These are phyloP conservation scores for Oreohelix idahoensis DNA, from an alignment of 1,140 invertebrate genomes.

Conservation along the genomic window DNA sequence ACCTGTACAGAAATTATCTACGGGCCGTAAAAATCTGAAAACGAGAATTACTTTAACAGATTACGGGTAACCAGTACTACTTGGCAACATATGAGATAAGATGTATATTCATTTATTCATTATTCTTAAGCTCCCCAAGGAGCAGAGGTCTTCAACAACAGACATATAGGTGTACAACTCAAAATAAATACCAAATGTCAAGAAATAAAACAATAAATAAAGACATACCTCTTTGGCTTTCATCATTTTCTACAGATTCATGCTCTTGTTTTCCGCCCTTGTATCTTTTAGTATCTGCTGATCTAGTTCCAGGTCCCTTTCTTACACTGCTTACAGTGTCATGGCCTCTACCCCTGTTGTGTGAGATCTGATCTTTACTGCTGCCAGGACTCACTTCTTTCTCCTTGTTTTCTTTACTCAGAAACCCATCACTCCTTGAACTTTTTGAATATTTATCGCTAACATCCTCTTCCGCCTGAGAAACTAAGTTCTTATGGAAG, in stretches of 20 bases:
- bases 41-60: no score
- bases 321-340: neutral
- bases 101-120: no score
- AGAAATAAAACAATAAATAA: neutral
- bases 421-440: neutral
- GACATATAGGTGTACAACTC: no score
- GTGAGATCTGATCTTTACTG: neutral
- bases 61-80: no score
- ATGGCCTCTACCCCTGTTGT: neutral
- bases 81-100: no score
- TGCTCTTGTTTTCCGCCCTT: neutral
- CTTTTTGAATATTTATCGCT: neutral
- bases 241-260: conserved; percentile 24
- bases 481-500: neutral
- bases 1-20: no score
- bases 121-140: no score
- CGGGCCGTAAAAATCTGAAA: no score
- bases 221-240: conserved; percentile 31
- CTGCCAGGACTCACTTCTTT: neutral
- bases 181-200: neutral
- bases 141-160: no score
- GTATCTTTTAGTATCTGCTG: neutral
- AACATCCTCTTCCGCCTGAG: neutral
- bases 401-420: neutral
- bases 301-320: neutral